Evolutionary conservation across 2,113 vertebrate species (phyloP).

Genomic region (Rousettus leschenaultii): DNA sequence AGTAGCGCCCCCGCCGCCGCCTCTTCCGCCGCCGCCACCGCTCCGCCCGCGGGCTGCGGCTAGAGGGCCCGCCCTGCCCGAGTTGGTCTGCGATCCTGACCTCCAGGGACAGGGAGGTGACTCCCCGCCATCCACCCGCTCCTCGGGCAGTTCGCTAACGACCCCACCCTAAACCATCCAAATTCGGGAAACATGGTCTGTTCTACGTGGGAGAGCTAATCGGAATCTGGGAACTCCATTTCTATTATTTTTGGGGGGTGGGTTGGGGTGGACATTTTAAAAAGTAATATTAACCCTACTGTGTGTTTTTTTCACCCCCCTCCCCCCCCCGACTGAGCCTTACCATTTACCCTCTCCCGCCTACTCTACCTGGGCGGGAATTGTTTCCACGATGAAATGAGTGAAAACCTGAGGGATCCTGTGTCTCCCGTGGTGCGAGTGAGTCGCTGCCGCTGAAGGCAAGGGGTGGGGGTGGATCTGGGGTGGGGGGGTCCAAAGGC

Average conservation of each 20-base stretch:
- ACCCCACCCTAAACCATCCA: constrained; percentile 57
- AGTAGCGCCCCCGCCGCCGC: constrained; percentile 82
- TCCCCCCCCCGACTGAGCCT: background rate
- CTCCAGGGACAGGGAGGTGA: constrained; percentile 56
- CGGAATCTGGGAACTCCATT: constrained; percentile 48
- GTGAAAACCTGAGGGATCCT: constrained; percentile 59
- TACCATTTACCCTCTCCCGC: background rate
- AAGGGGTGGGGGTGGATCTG: constrained; percentile 45
- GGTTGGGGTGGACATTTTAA: constrained; percentile 34
- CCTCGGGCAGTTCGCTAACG: constrained; percentile 6
- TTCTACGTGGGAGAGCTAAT: constrained; percentile 73
- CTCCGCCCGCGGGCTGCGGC: constrained; percentile 76
- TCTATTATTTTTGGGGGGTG: background rate
- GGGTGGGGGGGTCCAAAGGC: background rate
- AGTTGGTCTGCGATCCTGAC: constrained; percentile 54
- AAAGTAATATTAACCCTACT: constrained; percentile 50
- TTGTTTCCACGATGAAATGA: constrained; percentile 70
- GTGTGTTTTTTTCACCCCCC: background rate
- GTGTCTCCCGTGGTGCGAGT: constrained; percentile 66
- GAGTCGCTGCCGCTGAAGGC: constrained; percentile 81
- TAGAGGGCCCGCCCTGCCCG: constrained; percentile 57
- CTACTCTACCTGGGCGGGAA: constrained; percentile 53
- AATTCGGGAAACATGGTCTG: constrained; percentile 75
- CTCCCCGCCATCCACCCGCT: background rate
- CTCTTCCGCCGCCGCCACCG: constrained; percentile 77